Base-by-base conservation (phyloP, 2,113 vertebrate species). In the Henicopernis longicauda region DNA sequence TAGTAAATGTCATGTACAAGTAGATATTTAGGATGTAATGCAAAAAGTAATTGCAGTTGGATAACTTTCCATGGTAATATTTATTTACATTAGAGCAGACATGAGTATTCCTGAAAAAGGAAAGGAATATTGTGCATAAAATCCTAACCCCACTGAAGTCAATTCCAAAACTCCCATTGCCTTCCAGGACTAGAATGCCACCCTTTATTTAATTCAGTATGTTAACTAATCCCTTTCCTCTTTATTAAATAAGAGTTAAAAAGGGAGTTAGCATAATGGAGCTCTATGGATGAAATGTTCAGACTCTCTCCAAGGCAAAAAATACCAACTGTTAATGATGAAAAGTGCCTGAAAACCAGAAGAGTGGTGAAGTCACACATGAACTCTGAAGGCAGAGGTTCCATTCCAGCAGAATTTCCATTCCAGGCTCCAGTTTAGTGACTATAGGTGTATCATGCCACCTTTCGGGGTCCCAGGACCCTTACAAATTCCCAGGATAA, bases 1-100 rank as follows among this genome's bases (percentile, higher is more conserved):
- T 78, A 91, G 96, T 98, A 98, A 98, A 98, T 98, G 98, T 98
- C 98, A 98, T 95, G 96, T 97, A 97, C 96, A 96, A 98, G 98
- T 96, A 98, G 98, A 96, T 97, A 94, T 89, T 97, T 97, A 95
- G 97, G 97, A 98, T 89, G 97, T 98, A 98, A 97, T 63, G 97
- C 94, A 97, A 96, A 98, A 90, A 96, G 71, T 97, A 98, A 98
- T 97, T 94, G 96, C 83, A 81, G 31, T 72, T 71, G 95, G 96
- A 89, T 91, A 96, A 95, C 94, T 96, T 63, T 55, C 36, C 73
- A 10, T 27, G 83, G 66, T 81, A 95, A 95, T 66, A 59, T 89
- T 97, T 95, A 76, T 97, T 96, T 95, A 97, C 79, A 31, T 91
- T 73, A 89, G 34, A 52, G 72, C 50, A 72, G 67, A 69, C 25